Evolutionary conservation across 2,888 invertebrate species (phyloP), one percentile per base, ranked within the genome.

Genomic region (Mellilla xanthometata): DNA sequence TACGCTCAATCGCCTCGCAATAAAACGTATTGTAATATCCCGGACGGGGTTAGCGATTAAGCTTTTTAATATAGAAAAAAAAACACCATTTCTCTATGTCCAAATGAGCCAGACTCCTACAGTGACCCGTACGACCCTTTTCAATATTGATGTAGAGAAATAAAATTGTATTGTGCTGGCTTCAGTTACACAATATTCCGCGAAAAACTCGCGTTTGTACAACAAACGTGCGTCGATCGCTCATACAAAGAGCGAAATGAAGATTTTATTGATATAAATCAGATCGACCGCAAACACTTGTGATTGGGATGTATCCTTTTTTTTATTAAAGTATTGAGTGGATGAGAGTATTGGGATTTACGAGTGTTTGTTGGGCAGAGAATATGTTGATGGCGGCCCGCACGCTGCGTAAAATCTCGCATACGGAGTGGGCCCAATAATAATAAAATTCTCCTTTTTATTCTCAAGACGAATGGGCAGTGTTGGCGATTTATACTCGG

Each of bases 271-370:
- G 75, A 78, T 76, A 80, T 77, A 75, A 78, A 80, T 74, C 71
- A 75, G 63, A 68, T 72, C 67, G 59, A 58, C 69, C 57, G 42
- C 65, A 66, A 67, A 73, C 70, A 69, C 62, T 64, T 54, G 52
- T 42, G 47, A 38, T 48, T 60, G 55, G 54, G 56, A 55, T 51
- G 62, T 60, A 54, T 58, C 49, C 43, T 32, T 58, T 60, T 72
- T 70, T 71, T 69, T 70, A 72, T 63, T 56, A 61, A 69, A 67
- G 62, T 65, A 65, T 56, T 71, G 69, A 68, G 66, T 70, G 76
- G 76, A 79, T 79, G 76, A 71, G 69, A 63, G 62, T 68, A 65
- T 76, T 73, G 72, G 69, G 72, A 77, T 81, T 81, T 82, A 82
- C 81, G 81, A 76, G 64, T 76, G 70, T 80, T 79, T 76, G 77